These are phyloP conservation scores for Mechanitis messenoides DNA, from an alignment of 2,888 invertebrate species.

Conservation along the genomic window DNA sequence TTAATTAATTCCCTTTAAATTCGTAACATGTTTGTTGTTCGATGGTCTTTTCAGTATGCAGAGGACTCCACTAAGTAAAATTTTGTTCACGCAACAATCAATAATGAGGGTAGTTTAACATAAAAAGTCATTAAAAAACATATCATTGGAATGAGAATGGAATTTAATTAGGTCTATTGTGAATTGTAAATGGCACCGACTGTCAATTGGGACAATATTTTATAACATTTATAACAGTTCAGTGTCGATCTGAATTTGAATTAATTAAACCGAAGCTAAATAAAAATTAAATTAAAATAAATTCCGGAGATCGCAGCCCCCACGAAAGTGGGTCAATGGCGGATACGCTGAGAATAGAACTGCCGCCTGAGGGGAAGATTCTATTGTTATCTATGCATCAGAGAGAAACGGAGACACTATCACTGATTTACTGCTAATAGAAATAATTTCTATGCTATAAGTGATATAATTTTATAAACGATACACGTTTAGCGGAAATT, in stretches of 20 bases:
- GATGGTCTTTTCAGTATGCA: neutral
- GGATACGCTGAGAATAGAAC: slow-evolving; percentile 66
- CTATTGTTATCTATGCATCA: slow-evolving; percentile 55
- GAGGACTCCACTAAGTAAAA: neutral
- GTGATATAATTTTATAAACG: too few species aligned
- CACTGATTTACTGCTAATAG: slow-evolving; percentile 29
- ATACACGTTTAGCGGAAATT: too few species aligned
- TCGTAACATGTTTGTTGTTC: neutral
- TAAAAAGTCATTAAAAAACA: too few species aligned
- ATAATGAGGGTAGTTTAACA: too few species aligned
- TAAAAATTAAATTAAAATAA: slow-evolving; percentile 36
- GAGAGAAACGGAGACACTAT: slow-evolving; percentile 32
- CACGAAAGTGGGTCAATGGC: slow-evolving; percentile 70
- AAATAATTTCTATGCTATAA: slow-evolving; percentile 22
- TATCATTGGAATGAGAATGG: too few species aligned
- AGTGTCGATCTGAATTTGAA: slow-evolving; percentile 52
- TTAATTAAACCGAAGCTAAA: slow-evolving; percentile 56
- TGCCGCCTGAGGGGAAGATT: slow-evolving; percentile 60
- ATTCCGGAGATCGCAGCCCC: slow-evolving; percentile 45
- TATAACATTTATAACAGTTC: slow-evolving; percentile 1
- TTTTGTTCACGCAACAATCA: too few species aligned
- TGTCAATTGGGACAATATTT: neutral
- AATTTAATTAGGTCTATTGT: too few species aligned
- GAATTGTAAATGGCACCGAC: neutral
- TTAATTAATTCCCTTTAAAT: neutral